Evolutionary conservation across 1,140 invertebrate genomes (phyloP).

Genomic region (Monochamus saltuarius): DNA sequence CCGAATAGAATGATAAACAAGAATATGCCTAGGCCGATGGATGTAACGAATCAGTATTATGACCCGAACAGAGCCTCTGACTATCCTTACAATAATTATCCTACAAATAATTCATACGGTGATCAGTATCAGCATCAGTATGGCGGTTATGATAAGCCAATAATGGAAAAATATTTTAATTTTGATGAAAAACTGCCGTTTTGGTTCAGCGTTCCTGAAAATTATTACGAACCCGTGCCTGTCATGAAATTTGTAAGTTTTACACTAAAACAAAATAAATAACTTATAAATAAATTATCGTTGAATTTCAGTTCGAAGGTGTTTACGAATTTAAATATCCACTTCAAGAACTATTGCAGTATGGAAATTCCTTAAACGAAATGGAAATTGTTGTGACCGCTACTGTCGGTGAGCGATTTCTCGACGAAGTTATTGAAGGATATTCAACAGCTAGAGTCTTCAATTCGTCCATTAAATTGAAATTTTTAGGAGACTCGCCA

Average conservation of each 20-base stretch:
- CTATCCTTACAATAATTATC: slow-evolving; percentile 17
- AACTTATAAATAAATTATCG: slow-evolving; percentile 11
- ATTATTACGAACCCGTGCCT: slow-evolving; percentile 59
- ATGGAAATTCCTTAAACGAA: slow-evolving; percentile 68
- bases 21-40: slow-evolving; percentile 23
- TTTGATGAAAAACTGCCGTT: slow-evolving; percentile 77
- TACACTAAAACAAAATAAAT: not conserved
- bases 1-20: slow-evolving; percentile 41
- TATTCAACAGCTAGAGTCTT: slow-evolving; percentile 85
- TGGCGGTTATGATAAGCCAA: slow-evolving; percentile 22
- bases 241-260: slow-evolving; percentile 69
- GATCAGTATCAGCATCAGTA: slow-evolving; percentile 24
- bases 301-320: slow-evolving; percentile 75
- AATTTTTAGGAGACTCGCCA: slow-evolving; percentile 84
- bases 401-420: slow-evolving; percentile 85
- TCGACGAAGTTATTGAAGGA: slow-evolving; percentile 83
- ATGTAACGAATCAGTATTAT: slow-evolving; percentile 11
- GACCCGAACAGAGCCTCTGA: slow-evolving; percentile 23
- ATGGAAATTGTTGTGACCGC: slow-evolving; percentile 86
- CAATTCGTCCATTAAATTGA: slow-evolving; percentile 77
- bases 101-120: slow-evolving; percentile 1
- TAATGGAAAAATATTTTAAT: slow-evolving; percentile 70
- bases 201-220: slow-evolving; percentile 64
- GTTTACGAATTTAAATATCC: slow-evolving; percentile 83
- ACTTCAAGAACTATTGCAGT: slow-evolving; percentile 72